Percentiles rank a stretch among this genome's conserved stretches.
These are phyloP conservation scores for Parauchenoglanis punctatus DNA, from an alignment of 2,797 vertebrate genomes.

Conservation along the genomic window DNA sequence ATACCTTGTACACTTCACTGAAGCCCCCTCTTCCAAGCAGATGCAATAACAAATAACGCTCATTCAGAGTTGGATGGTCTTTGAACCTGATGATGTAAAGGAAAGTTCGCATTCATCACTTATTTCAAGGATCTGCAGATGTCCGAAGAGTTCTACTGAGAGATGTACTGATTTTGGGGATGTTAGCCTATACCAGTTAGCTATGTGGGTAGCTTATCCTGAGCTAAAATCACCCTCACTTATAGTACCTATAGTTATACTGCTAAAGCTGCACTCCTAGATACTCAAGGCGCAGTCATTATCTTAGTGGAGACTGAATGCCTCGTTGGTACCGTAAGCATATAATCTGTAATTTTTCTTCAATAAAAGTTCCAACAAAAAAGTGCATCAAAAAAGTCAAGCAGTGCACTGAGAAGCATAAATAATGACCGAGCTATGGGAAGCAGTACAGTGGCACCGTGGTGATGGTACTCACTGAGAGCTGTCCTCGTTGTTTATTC, in stretches of 20 bases:
- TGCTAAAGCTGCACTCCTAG: not conserved
- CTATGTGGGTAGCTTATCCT: not conserved
- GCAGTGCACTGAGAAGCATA: conserved; percentile 14
- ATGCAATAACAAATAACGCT: conserved; percentile 94
- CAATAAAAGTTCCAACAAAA: not conserved
- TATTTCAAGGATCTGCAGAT: not conserved
- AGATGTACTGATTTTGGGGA: not conserved
- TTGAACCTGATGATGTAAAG: conserved; percentile 83
- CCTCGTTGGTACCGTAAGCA: not conserved
- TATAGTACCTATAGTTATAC: not conserved
- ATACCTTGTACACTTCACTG: conserved; percentile 98
- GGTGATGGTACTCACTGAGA: conserved; percentile 86
- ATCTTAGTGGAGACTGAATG: not conserved
- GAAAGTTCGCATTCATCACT: not conserved
- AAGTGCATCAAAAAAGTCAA: not conserved
- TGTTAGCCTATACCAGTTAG: not conserved
- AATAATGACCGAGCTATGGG: conserved; percentile 23
- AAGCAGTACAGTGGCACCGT: conserved; percentile 19
- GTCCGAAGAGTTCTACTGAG: not conserved
- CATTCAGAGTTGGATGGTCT: conserved; percentile 97
- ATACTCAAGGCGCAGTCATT: not conserved
- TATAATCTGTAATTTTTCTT: not conserved
- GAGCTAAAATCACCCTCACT: not conserved
- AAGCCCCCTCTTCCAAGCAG: conserved; percentile 96
- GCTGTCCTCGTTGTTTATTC: conserved; percentile 99